Evolutionary conservation across 2,113 vertebrate species (phyloP).

Genomic region (Boulengeromyrus knoepffleri): DNA sequence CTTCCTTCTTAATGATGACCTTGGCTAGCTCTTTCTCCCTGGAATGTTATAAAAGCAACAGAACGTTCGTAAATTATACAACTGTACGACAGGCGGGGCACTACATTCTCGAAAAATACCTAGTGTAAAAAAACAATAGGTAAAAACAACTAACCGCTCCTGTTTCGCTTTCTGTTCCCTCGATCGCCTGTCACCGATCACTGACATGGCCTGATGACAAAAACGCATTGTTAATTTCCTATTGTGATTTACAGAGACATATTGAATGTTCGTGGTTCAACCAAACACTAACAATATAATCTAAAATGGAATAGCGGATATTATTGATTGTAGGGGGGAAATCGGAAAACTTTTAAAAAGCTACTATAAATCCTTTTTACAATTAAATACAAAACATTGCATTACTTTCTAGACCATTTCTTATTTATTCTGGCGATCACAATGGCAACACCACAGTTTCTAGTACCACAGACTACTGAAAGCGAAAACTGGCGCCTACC

Average conservation of each 20-base stretch:
- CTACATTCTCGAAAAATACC: neutral
- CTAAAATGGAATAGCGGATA: neutral
- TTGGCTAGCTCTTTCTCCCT: slow-evolving; percentile 96
- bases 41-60: neutral
- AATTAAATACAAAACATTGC: neutral
- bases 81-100: neutral
- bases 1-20: slow-evolving; percentile 96
- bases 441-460: neutral
- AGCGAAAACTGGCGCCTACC: slow-evolving; percentile 49
- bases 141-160: slow-evolving; percentile 66
- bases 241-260: neutral
- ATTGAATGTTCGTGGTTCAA: neutral
- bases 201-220: slow-evolving; percentile 82
- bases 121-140: neutral
- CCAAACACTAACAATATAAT: neutral
- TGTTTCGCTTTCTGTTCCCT: slow-evolving; percentile 95
- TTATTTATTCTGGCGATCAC: neutral
- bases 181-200: slow-evolving; percentile 89
- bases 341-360: neutral
- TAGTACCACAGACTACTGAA: slow-evolving; percentile 29
- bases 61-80: neutral
- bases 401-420: neutral
- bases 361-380: neutral
- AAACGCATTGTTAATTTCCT: neutral
- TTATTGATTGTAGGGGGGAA: neutral